Conservation (phyloP, 2,113 vertebrate genomes). For the Peucedramus taeniatus region DNA sequence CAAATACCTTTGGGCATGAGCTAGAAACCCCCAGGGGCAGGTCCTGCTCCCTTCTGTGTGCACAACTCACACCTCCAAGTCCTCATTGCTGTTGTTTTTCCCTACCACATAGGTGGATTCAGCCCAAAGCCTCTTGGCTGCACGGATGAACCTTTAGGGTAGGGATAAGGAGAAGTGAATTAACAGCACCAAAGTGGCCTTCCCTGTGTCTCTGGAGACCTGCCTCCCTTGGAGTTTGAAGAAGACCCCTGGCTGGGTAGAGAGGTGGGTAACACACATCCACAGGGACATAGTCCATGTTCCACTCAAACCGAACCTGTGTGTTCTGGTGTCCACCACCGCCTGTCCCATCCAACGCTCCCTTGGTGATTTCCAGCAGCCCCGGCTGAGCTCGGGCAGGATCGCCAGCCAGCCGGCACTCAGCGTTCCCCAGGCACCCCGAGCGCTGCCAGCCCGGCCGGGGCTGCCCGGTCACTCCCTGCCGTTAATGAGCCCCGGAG, state of each 20-base stretch:
- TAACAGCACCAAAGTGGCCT: fast-evolving
- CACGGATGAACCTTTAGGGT: not conserved
- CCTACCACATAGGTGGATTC: fast-evolving
- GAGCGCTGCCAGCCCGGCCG: not conserved
- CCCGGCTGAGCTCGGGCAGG: not conserved
- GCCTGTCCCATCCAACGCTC: fast-evolving
- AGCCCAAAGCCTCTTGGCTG: not conserved
- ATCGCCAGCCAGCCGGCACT: not conserved
- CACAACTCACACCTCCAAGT: not conserved
- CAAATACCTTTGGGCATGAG: not conserved
- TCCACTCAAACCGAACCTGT: fast-evolving
- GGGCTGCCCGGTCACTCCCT: not conserved
- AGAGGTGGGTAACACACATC: not conserved
- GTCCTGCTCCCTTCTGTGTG: fast-evolving
- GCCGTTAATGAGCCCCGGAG: not conserved
- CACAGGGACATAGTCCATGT: fast-evolving
- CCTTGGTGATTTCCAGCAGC: not conserved
- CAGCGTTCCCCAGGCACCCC: not conserved
- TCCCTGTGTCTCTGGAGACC: fast-evolving
- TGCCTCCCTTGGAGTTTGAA: not conserved
- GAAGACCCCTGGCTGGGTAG: not conserved
- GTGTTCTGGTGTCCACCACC: fast-evolving
- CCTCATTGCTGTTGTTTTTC: not conserved
- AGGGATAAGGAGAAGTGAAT: not conserved
- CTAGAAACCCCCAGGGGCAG: fast-evolving